Evolutionary conservation across 2,888 invertebrate species (phyloP), one percentile per base, ranked within the genome.

Genomic region (Brachylomia viminalis): DNA sequence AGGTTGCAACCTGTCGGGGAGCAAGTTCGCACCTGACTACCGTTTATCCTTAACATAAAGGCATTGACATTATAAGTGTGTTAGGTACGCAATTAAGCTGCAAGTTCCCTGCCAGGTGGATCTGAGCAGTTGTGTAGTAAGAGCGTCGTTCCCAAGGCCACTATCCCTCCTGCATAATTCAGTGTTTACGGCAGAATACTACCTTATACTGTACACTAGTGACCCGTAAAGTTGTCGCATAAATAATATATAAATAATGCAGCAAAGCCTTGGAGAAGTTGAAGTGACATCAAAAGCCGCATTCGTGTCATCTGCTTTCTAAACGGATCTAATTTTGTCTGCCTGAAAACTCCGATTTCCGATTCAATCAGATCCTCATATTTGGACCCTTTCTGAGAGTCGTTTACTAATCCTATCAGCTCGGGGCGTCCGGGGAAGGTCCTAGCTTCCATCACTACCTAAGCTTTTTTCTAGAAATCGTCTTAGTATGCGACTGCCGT

Each of bases 121-220:
- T 59, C 8, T n/a, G 23, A 47, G 5, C 45, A 65, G 30, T 23
- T 30, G 69, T 38, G 13, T 30, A 58, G n/a, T 23, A 20, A 15
- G 17, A 30, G 58, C 49, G 30, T 30, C 23, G 38, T 47, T 52
- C 30, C 38, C 79, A 67, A 79, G 61, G 79, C 61, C 70, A 52
- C 56, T 45, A 52, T 56, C 33, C 30, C 65, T 49, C 17, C 20
- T 83, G 61, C 69, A 82, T 82, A 71, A 79, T 83, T 82, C 47
- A 83, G 54, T 74, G 61, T 70, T 67, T 73, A 70, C 61, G 58
- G 56, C 47, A 83, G 65, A 69, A 54, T 52, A 75, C 66, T 58
- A 77, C 69, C 33, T 67, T 73, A 15, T 20, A 56, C 52, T 45
- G 58, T 70, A 38, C 11, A 23, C 30, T 45, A 45, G 58, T 75